Base-by-base conservation (phyloP, 2,797 vertebrate genomes). In the Halcyon leucocephala region DNA sequence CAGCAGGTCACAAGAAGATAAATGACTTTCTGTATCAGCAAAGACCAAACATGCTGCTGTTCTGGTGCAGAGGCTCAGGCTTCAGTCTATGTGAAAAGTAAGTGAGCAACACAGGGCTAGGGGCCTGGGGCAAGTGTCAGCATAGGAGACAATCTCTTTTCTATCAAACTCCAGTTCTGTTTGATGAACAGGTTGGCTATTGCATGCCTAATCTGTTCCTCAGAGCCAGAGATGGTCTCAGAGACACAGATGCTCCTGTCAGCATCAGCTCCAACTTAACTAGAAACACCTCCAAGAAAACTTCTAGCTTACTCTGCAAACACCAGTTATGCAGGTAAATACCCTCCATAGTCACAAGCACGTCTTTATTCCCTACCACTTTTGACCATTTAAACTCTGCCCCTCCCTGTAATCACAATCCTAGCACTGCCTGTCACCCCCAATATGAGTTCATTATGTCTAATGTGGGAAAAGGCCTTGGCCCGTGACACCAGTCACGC, bases 1-100 rank as follows among this genome's bases (percentile, higher is more conserved):
- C 11, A 57, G 89, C 55, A 94, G 69, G 87, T 67, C 39, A 44
- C 15, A 25, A 86, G 82, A 88, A 90, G 84, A 94, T 90, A 76
- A 94, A 89, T 48, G 12, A n/a, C 35, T 97, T 93, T 86, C 72
- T 57, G 25, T 62, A 72, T 82, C 74, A 96, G 72, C 39, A 89
- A 66, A 95, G 93, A 94, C 55, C 77, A 77, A 62, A 15, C 28
- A n/a, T 4, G 1, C 51, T 90, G 51, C 51, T 61, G 51, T 20
- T 93, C 66, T 92, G 80, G 61, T 58, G 26, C 35, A n/a, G 35
- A 54, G 29, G 29, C 29, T 64, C 48, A 46, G 33, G n/a, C 57
- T 70, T 60, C 39, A 25, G 54, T 12, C 13, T 14, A 20, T 7
- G 15, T 44, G 49, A 41, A 91, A 82, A 82, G 12, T 52, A 89